Evolutionary conservation across 2,797 vertebrate genomes (phyloP).

Genomic region (Chiloscyllium punctatum): DNA sequence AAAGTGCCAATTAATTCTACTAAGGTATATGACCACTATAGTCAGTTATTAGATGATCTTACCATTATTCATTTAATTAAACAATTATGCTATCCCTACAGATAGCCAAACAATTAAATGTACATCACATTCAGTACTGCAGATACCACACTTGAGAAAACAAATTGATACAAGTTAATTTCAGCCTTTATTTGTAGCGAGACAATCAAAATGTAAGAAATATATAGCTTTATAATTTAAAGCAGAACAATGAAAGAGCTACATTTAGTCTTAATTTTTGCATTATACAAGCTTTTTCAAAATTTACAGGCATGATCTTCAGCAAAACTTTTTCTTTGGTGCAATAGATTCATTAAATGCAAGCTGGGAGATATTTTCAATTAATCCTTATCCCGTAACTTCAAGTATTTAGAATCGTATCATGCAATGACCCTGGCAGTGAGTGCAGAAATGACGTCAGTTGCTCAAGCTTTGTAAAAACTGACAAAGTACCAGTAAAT

Average conservation of each 20-base stretch:
- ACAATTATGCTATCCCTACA: slow-evolving; percentile 18
- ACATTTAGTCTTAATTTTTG: neutral
- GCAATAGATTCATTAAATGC: neutral
- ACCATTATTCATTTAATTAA: slow-evolving; percentile 38
- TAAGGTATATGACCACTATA: neutral
- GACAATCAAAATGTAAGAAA: neutral
- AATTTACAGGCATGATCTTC: neutral
- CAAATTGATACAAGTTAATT: slow-evolving; percentile 26
- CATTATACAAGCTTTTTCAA: neutral
- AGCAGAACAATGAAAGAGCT: neutral
- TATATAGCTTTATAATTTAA: neutral
- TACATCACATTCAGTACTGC: neutral
- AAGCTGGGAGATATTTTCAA: neutral
- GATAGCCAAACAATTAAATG: slow-evolving; percentile 31
- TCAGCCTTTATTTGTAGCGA: neutral
- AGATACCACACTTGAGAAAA: slow-evolving; percentile 24
- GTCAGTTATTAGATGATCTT: slow-evolving; percentile 34
- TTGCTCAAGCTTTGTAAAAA: neutral
- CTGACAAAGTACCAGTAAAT: neutral
- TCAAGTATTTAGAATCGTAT: neutral
- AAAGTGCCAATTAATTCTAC: neutral
- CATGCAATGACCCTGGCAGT: neutral
- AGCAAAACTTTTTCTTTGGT: neutral
- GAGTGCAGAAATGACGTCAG: neutral
- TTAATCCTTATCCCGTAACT: neutral